Evolutionary conservation across 1,140 invertebrate species (phyloP).

Genomic region (Aphelenchoides fujianensis): DNA sequence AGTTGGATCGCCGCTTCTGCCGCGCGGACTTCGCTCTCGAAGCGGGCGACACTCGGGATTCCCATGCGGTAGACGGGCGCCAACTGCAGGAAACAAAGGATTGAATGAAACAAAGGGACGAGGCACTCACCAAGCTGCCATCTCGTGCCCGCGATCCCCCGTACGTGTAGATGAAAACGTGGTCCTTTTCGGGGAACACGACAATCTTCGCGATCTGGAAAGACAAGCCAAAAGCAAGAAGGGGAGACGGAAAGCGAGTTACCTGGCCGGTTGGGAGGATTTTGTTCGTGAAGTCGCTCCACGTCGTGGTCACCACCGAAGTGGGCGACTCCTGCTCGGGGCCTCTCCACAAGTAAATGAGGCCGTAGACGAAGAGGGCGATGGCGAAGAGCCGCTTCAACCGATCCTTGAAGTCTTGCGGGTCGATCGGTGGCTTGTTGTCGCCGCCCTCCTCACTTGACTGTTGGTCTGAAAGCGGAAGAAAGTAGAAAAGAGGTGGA

Average conservation of each 20-base stretch:
- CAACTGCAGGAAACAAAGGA: constrained; percentile 34
- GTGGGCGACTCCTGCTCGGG: neutral
- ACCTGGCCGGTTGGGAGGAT: constrained; percentile 51
- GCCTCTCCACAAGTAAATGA: constrained; percentile 30
- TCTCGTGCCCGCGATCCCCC: constrained; percentile 30
- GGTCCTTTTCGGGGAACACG: constrained; percentile 50
- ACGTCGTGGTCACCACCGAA: constrained; percentile 18
- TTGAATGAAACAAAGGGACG: constrained; percentile 13
- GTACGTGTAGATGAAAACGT: constrained; percentile 37
- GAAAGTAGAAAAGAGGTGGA: too few species aligned
- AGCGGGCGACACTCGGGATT: constrained; percentile 42
- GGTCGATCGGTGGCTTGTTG: constrained; percentile 1
- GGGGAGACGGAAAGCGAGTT: neutral
- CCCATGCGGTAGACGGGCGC: constrained; percentile 39
- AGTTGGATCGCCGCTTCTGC: constrained; percentile 46
- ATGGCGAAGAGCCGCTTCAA: constrained; percentile 46
- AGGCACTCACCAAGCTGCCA: constrained; percentile 20
- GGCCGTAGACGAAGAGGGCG: constrained; percentile 42
- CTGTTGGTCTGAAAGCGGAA: neutral
- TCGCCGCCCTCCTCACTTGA: constrained; percentile 15
- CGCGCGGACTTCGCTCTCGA: constrained; percentile 47
- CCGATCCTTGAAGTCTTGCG: constrained; percentile 30
- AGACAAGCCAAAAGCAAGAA: neutral
- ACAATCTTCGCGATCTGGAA: constrained; percentile 42
- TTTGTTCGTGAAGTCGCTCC: constrained; percentile 50